These are phyloP conservation scores for Hiodon tergisus DNA, from an alignment of 2,113 vertebrate genomes.

Conservation along the genomic window DNA sequence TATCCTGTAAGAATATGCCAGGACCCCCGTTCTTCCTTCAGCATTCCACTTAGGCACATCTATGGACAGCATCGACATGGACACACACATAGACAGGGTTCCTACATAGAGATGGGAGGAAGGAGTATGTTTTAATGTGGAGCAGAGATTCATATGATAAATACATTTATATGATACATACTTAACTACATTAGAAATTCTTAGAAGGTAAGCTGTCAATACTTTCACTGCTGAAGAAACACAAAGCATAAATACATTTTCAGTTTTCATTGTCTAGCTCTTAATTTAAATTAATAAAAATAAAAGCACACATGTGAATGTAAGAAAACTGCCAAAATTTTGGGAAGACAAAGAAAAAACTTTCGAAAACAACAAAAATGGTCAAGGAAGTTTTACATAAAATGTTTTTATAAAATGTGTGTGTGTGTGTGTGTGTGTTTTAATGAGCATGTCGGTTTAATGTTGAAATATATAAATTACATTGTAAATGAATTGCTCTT, in stretches of 20 bases:
- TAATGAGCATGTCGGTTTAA: neutral
- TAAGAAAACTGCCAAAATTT: no score
- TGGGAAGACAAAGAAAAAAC: no score
- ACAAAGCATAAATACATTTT: no score
- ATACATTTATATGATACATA: no score
- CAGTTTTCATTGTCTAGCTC: no score
- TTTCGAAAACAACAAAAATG: no score
- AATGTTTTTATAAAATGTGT: neutral
- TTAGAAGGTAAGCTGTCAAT: neutral
- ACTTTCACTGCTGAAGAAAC: neutral
- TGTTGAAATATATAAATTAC: neutral
- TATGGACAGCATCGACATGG: constrained; percentile 59
- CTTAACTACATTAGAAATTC: neutral
- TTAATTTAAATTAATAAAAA: no score
- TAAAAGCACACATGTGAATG: no score
- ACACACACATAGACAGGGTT: constrained; percentile 50
- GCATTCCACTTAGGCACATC: constrained; percentile 61
- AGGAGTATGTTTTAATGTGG: constrained; percentile 47
- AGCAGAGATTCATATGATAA: neutral
- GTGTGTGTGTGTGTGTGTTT: neutral
- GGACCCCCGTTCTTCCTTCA: constrained; percentile 58
- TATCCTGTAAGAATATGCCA: constrained; percentile 60
- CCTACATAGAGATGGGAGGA: constrained; percentile 57
- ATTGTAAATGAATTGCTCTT: neutral
- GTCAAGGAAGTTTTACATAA: no score